Evolutionary conservation across 2,797 vertebrate genomes (phyloP).

Genomic region (Scyliorhinus canicula): DNA sequence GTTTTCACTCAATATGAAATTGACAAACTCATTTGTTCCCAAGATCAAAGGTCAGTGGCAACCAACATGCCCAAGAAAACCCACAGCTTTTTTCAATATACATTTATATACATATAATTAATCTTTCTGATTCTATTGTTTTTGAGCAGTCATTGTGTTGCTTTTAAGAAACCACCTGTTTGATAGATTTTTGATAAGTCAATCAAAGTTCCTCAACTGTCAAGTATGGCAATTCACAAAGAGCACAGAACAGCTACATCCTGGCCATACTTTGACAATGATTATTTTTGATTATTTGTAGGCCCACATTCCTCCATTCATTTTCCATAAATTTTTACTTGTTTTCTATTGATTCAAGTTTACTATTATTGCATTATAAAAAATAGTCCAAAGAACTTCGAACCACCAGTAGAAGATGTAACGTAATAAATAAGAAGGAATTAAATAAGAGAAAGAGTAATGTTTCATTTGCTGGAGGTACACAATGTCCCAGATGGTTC

Average conservation of each 20-base stretch:
- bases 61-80: background rate
- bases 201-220: background rate
- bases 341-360: background rate
- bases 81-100: background rate
- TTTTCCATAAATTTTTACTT: background rate
- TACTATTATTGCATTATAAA: background rate
- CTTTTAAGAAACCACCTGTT: background rate
- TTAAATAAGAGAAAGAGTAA: background rate
- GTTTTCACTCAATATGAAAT: background rate
- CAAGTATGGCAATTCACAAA: background rate
- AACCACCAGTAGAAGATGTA: background rate
- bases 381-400: background rate
- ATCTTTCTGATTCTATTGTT: background rate
- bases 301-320: background rate
- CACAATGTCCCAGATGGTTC: background rate
- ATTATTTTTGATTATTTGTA: background rate
- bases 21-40: background rate
- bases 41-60: conserved; percentile 2
- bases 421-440: background rate
- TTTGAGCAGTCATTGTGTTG: background rate
- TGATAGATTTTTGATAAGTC: background rate
- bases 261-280: background rate
- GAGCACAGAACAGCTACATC: background rate
- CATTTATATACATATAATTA: background rate
- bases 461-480: background rate